phyloP scores from a whole-genome alignment of 2,113 vertebrate genomes.

The Rousettus leschenaultii region DNA sequence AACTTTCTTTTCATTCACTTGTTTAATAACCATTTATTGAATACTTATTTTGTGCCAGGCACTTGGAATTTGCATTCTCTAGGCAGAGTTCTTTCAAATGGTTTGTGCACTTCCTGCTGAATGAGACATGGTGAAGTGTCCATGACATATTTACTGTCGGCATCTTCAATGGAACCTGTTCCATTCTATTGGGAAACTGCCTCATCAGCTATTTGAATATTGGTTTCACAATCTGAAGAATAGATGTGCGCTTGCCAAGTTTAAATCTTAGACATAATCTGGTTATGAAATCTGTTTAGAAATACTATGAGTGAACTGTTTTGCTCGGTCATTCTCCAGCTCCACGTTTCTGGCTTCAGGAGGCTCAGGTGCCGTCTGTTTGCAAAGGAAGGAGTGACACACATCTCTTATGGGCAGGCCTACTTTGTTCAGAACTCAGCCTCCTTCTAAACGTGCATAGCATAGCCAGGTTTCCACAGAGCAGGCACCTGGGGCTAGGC shows the following conservation, averaged over 20 bases:
- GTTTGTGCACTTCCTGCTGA: not conserved
- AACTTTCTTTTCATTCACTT: not conserved
- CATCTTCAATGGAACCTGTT: conserved; percentile 60
- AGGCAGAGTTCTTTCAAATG: not conserved
- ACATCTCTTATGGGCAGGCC: not conserved
- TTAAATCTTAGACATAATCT: conserved; percentile 37
- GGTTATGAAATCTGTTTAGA: conserved; percentile 57
- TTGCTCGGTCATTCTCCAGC: not conserved
- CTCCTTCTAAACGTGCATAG: not conserved
- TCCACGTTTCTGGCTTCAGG: not conserved
- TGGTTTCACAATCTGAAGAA: conserved; percentile 71
- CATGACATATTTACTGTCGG: not conserved
- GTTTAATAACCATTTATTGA: not conserved
- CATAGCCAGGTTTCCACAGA: not conserved
- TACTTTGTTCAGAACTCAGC: not conserved
- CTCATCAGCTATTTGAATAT: conserved; percentile 67
- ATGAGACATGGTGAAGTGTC: conserved; percentile 18
- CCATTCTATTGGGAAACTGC: conserved; percentile 50
- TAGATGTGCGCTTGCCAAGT: conserved; percentile 60
- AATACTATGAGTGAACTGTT: not conserved
- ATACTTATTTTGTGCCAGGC: not conserved
- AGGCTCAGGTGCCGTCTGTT: not conserved
- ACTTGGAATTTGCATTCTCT: not conserved
- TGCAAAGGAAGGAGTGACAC: not conserved
- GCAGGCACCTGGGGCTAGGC: not conserved